These are phyloP conservation scores for Nemotelus nigrinus DNA, from an alignment of 2,888 invertebrate genomes.

Conservation along the genomic window DNA sequence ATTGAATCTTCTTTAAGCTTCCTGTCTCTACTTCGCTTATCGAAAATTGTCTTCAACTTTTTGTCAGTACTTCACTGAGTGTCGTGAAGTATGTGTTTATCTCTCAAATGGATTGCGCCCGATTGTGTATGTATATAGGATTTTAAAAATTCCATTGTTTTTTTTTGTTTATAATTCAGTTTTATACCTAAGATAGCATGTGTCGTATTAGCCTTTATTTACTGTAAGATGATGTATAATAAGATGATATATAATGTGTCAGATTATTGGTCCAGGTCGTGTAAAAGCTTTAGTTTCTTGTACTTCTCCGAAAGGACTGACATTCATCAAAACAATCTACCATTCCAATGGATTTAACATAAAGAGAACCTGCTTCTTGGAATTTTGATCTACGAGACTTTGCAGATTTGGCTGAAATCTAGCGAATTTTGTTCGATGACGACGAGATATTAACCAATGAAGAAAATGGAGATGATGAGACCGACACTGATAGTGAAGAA, in stretches of 20 bases:
- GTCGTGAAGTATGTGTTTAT: neutral
- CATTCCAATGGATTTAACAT: slow-evolving; percentile 25
- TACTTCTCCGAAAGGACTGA: slow-evolving; percentile 13
- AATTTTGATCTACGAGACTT: slow-evolving; percentile 11
- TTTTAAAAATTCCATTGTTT: slow-evolving; percentile 13
- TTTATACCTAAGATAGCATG: slow-evolving; percentile 13
- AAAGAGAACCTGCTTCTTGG: slow-evolving; percentile 1
- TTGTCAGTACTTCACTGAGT: neutral
- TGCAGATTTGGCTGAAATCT: slow-evolving; percentile 14
- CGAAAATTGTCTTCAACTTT: neutral
- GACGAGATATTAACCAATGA: neutral
- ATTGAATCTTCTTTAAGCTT: slow-evolving; percentile 10
- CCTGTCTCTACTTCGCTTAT: neutral
- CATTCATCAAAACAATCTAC: slow-evolving; percentile 24
- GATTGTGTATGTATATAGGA: slow-evolving; percentile 15
- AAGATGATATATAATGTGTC: neutral
- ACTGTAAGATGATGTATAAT: neutral
- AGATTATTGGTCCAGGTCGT: neutral
- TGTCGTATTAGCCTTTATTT: neutral
- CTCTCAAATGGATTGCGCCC: slow-evolving; percentile 10
- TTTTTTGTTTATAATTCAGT: neutral
- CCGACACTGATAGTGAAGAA: slow-evolving; percentile 19
- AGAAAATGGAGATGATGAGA: slow-evolving; percentile 12
- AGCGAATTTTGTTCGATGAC: slow-evolving; percentile 3
- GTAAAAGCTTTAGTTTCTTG: slow-evolving; percentile 14